Conservation (phyloP, 2,888 invertebrate species). For the Catocala nupta region DNA sequence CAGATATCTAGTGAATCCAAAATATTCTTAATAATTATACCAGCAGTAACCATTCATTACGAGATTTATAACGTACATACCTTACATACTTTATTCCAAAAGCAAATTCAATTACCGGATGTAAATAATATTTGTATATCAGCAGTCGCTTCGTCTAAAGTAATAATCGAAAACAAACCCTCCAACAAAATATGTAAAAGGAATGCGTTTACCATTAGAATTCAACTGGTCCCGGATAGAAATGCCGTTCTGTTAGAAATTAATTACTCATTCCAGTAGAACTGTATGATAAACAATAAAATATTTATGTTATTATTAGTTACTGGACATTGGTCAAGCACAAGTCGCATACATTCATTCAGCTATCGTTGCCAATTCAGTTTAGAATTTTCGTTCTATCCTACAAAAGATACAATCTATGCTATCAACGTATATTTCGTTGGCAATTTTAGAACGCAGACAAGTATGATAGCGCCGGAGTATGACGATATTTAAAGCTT, state of each 20-base stretch:
- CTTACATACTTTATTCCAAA: no score
- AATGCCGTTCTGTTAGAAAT: constrained; percentile 22
- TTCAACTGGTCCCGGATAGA: constrained; percentile 10
- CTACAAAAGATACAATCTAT: no score
- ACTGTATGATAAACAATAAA: constrained; percentile 11
- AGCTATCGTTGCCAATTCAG: no score
- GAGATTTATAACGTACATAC: no score
- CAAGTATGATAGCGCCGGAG: background rate
- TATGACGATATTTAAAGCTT: background rate
- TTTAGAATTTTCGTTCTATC: no score
- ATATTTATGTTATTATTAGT: constrained; percentile 1
- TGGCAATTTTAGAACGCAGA: no score
- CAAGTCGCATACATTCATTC: background rate
- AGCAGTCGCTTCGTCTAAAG: background rate
- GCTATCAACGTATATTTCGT: no score
- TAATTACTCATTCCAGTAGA: constrained; percentile 27
- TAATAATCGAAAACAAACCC: background rate
- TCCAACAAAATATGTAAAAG: constrained; percentile 6
- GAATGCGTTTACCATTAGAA: constrained; percentile 17
- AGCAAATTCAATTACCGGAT: no score
- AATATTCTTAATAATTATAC: no score
- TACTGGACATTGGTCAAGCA: background rate
- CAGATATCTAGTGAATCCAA: no score
- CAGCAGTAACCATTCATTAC: no score
- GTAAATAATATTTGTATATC: background rate